Conservation (phyloP, 23 tunicate species). For the Corella eumyota region DNA sequence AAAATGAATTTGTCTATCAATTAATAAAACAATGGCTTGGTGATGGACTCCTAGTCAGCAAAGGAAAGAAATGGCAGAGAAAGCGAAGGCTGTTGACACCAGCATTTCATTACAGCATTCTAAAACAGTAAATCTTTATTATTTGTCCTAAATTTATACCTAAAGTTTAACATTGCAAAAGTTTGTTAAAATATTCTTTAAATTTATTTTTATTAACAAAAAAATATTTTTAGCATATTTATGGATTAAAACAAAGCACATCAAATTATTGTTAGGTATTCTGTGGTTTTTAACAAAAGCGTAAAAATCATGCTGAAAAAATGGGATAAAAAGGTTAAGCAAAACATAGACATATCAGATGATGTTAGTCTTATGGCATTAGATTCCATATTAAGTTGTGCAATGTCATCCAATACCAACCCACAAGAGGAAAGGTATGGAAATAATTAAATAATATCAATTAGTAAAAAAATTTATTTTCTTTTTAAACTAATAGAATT, state of each 20-base stretch:
- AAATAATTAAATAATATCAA: too few relatives aligned
- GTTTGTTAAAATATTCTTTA: too few relatives aligned
- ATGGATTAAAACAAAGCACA: too few relatives aligned
- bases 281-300: constrained; percentile 7
- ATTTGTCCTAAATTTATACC: background rate
- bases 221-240: too few relatives aligned
- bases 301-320: constrained; percentile 18
- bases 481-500: too few relatives aligned
- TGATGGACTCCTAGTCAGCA: constrained; percentile 15
- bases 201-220: too few relatives aligned
- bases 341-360: constrained; percentile 15
- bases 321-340: constrained; percentile 4
- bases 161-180: background rate
- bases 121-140: background rate
- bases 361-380: constrained; percentile 48
- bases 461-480: too few relatives aligned
- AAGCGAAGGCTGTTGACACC: constrained; percentile 20
- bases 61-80: constrained; percentile 19
- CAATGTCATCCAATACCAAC: constrained; percentile 39
- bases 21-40: constrained; percentile 14
- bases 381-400: constrained; percentile 60
- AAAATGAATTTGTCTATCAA: background rate
- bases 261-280: constrained; percentile 14
- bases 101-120: constrained; percentile 13
- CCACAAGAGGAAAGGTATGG: constrained; percentile 45